phyloP scores from a whole-genome alignment of 1,140 invertebrate species.

The Drosophila seguyi region DNA sequence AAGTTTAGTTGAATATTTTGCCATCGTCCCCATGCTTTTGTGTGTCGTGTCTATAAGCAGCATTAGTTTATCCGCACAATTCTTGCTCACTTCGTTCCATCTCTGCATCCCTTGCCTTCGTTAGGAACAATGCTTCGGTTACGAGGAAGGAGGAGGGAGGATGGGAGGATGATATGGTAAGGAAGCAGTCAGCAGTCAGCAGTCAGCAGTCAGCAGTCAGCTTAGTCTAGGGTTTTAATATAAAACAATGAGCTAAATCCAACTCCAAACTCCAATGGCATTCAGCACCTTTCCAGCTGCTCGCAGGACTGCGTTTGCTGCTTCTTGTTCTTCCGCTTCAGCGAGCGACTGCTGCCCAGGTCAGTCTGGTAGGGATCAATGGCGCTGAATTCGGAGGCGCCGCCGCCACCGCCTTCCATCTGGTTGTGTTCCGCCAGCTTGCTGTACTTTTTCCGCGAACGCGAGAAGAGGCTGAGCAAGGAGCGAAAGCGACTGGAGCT shows the following conservation, averaged over 20 bases:
- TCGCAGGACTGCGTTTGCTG: slow-evolving; percentile 78
- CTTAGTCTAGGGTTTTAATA: slow-evolving; percentile 77
- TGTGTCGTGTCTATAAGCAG: slow-evolving; percentile 19
- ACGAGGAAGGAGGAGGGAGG: not conserved
- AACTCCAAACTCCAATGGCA: slow-evolving; percentile 26
- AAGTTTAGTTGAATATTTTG: slow-evolving; percentile 43
- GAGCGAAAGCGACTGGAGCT: slow-evolving; percentile 58
- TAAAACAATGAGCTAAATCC: slow-evolving; percentile 71
- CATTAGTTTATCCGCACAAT: slow-evolving; percentile 21
- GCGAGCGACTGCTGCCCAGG: slow-evolving; percentile 12
- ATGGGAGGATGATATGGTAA: not conserved
- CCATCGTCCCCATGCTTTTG: slow-evolving; percentile 39
- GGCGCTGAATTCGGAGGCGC: slow-evolving; percentile 48
- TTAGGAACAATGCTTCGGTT: slow-evolving; percentile 27
- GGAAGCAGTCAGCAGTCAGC: too few relatives aligned
- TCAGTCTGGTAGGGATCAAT: slow-evolving; percentile 67
- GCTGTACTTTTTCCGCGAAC: slow-evolving; percentile 76
- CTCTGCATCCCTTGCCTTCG: not conserved
- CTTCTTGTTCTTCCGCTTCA: slow-evolving; percentile 67
- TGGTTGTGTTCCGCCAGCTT: slow-evolving; percentile 69
- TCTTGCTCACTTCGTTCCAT: not conserved
- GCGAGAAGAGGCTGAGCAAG: slow-evolving; percentile 64
- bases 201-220: too few relatives aligned
- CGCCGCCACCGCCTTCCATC: slow-evolving; percentile 4
- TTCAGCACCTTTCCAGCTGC: slow-evolving; percentile 71